Base-by-base conservation (phyloP, 2,888 invertebrate species). In the Sturmia bella region DNA sequence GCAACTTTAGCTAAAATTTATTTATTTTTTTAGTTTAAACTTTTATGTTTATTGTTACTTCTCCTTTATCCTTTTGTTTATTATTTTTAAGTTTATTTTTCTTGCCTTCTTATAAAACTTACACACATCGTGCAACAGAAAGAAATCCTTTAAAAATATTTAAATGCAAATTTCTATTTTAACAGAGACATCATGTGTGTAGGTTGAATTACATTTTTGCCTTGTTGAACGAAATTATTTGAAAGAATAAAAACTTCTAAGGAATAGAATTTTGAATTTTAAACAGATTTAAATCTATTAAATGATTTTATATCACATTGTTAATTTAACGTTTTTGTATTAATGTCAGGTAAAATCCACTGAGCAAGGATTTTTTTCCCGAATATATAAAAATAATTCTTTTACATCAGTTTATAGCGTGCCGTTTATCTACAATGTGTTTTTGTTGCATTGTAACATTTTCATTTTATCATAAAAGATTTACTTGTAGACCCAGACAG, bases 51-150 rank as follows among this genome's bases (percentile, higher is more conserved):
- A 68, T 76, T 59, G 41, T 76, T 68, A 37, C 9, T 64, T 39
- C 59, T 41, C 21, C 13, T 52, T 59, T 76, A 76, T 68, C 21
- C 64, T 59, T 76, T 76, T 69, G 68, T 76, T 69, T 76, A 63
- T 61, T 68, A 24, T 63, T 69, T 59, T 59, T 59, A 13, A 37
- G 63, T 11, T 21, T 48, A n/a, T 37, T 69, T 68, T 37, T 21
- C 19, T 39, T 59, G 21, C 17, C 39, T 57, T 59, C 17, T 15
- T 19, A 7, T 32, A 24, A 12, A 24, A 37, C 13, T 57, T 15
- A 68, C n/a, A 59, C 13, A 61, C 45, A 48, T 50, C 41, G 39
- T 76, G 54, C 69, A 5, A 32, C 9, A 32, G 61, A 32, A 41
- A 61, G 59, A 50, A 69, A 76, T 69, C 68, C 76, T 69, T 66